These are phyloP conservation scores for Gryllus bimaculatus DNA, from an alignment of 1,140 invertebrate species.

Conservation along the genomic window DNA sequence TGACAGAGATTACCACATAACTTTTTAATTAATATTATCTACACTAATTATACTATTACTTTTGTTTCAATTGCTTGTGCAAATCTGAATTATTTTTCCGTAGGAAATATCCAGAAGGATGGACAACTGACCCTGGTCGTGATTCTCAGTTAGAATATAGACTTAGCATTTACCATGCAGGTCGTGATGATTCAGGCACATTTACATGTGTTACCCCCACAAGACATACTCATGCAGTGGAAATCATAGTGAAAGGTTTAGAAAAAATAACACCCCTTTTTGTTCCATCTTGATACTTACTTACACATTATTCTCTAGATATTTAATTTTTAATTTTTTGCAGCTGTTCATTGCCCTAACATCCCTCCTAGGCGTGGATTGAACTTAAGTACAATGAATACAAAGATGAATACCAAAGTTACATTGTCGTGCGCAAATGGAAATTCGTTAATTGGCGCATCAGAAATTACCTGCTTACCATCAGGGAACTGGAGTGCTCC, in stretches of 20 bases:
- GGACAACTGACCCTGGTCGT: constrained; percentile 68
- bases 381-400: constrained; percentile 55
- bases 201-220: constrained; percentile 75
- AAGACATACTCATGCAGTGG: constrained; percentile 65
- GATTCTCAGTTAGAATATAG: constrained; percentile 72
- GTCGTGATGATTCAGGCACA: constrained; percentile 65
- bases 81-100: constrained; percentile 17
- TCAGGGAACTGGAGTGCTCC: constrained; percentile 76
- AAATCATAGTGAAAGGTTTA: constrained; percentile 64
- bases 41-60: background rate
- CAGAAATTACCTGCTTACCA: constrained; percentile 60
- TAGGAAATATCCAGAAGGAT: constrained; percentile 68
- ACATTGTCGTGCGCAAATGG: constrained; percentile 70
- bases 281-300: background rate
- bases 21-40: too few species aligned
- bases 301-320: background rate
- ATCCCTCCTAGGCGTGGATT: constrained; percentile 58
- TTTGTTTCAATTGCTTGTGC: background rate
- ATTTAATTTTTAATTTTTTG: background rate
- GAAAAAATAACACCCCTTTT: background rate
- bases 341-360: constrained; percentile 64
- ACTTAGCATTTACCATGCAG: constrained; percentile 66
- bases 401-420: constrained; percentile 61
- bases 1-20: too few species aligned
- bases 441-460: constrained; percentile 66